phyloP scores from a whole-genome alignment of 2,113 vertebrate species.

The Psophia crepitans region DNA sequence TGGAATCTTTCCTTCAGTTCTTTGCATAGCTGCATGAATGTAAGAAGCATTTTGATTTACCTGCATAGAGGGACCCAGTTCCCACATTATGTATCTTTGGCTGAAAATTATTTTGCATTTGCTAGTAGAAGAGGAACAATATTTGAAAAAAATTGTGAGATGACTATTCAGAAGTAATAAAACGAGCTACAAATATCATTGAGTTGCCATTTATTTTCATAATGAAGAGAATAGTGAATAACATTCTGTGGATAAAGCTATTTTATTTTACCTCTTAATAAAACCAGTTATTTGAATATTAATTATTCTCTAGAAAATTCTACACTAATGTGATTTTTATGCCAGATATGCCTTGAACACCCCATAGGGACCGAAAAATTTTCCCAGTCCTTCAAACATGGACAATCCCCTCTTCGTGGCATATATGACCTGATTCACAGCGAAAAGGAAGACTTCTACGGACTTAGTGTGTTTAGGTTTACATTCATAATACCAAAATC shows the following conservation, averaged over 20 bases:
- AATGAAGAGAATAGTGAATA: not conserved
- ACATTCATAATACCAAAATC: not conserved
- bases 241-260: not conserved
- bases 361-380: not conserved
- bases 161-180: not conserved
- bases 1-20: not conserved
- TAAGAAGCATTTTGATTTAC: not conserved
- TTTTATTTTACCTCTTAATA: constrained; percentile 11
- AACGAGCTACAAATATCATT: not conserved
- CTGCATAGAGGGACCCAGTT: not conserved
- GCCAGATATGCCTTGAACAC: not conserved
- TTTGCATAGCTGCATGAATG: not conserved
- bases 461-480: not conserved
- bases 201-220: constrained; percentile 19
- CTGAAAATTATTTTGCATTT: constrained; percentile 23
- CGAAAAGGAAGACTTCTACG: not conserved
- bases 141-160: not conserved
- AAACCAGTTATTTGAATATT: not conserved
- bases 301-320: constrained; percentile 14
- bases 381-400: not conserved
- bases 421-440: not conserved
- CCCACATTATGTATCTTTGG: not conserved
- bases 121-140: not conserved
- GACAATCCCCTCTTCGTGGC: not conserved
- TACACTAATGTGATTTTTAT: not conserved